Base-by-base conservation (phyloP, 2,888 invertebrate species). In the Isotomurus palustris region DNA sequence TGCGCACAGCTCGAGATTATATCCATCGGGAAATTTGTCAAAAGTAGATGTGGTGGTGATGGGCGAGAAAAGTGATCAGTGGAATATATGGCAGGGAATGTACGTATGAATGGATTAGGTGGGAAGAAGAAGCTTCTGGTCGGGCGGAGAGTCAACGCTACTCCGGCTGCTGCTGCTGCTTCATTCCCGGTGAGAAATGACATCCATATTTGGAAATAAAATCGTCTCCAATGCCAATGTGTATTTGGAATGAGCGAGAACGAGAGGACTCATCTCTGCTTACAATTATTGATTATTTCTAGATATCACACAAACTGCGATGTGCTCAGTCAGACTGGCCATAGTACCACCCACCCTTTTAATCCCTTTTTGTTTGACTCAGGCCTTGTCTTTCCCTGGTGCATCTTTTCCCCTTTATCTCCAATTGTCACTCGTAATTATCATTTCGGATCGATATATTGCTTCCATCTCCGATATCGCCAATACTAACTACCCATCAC, bases 381-480 rank as follows among this genome's bases (percentile, higher is more conserved):
- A 43, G 28, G 14, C 40, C 56, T 44, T 55, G 35, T 24, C 28
- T 25, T 45, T 41, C 44, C 53, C 35, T 41, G 38, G 22, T 53
- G 45, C 41, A 35, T 47, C 48, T 58, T 58, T 56, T 49, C 62
- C 64, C 62, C 58, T 65, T 62, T 61, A 68, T 68, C 66, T 68
- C 68, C 64, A 60, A 68, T 68, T 67, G 68, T 70, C 70, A 67
- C 66, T 67, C 67, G 66, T 70, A 70, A 70, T 70, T 70, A 70
- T 64, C 61, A 59, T 66, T 50, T 53, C 62, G 60, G 64, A 68
- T 70, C 68, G 65, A 67, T 68, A 66, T 66, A 66, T 66, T 66
- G 63, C 60, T 63, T 62, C 66, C 66, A 64, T 66, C 66, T 63
- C 68, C 66, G 64, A 66, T 65, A 65, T 64, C 62, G 60, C 64